Evolutionary conservation across 2,113 vertebrate genomes (phyloP).

Genomic region (Caretta caretta): DNA sequence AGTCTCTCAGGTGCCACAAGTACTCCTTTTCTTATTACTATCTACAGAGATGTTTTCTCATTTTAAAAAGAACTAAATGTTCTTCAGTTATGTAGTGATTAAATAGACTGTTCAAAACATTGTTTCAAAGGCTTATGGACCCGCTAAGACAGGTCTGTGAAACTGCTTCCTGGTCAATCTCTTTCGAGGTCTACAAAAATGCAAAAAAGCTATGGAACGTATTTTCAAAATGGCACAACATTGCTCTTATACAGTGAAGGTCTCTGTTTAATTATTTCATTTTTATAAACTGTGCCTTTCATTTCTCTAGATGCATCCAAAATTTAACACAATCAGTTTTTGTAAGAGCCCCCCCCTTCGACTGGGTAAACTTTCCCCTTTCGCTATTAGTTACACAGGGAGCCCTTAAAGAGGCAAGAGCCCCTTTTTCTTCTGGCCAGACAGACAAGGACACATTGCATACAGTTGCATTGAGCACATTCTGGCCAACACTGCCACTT

Average conservation of each 20-base stretch:
- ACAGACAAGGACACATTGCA: too few species aligned
- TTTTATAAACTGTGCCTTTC: too few species aligned
- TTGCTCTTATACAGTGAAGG: not conserved
- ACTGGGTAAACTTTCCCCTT: too few species aligned
- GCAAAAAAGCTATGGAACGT: not conserved
- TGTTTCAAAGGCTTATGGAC: not conserved
- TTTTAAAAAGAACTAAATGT: not conserved
- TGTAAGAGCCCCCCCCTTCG: too few species aligned
- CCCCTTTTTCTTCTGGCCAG: not conserved
- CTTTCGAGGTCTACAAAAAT: not conserved
- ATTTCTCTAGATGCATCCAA: too few species aligned
- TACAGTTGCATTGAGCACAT: not conserved
- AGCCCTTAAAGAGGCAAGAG: not conserved
- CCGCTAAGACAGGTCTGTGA: not conserved
- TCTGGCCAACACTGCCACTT: not conserved
- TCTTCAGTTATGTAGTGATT: not conserved
- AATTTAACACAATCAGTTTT: too few species aligned
- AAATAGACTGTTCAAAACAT: not conserved
- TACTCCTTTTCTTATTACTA: not conserved
- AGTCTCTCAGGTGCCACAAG: too few species aligned
- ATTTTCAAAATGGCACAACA: not conserved
- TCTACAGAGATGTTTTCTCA: not conserved
- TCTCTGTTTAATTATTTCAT: too few species aligned
- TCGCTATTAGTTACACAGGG: not conserved
- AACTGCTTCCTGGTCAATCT: not conserved